Evolutionary conservation across 2,797 vertebrate genomes (phyloP), one percentile per base, ranked within the genome.

Genomic region (Poeciliopsis paucimaculata): DNA sequence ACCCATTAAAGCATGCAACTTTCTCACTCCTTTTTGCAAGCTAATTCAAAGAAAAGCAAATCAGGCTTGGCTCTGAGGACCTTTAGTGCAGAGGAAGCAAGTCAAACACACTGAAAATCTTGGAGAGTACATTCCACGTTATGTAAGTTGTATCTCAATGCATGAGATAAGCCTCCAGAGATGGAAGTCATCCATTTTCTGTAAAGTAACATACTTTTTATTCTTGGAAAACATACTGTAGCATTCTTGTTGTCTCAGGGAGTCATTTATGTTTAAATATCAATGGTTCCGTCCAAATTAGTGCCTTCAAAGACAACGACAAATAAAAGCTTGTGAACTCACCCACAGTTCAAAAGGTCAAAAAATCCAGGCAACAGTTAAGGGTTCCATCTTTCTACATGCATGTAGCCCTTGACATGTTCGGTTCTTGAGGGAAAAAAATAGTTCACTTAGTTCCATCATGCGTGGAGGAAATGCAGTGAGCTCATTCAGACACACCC

Each of bases 181-280:
- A 41, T 41, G 41, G 80, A 86, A 86, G 72, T 64, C 47, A 86
- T 81, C 77, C 11, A 72, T 85, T 87, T 89, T 66, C 82, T 79
- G 76, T 84, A 46, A 82, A 76, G 43, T 77, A 66, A 81, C 82
- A 76, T 73, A 57, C 31, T 18, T 80, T 68, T 72, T 23, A 78
- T 76, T 82, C 66, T 55, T 83, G 82, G 28, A 82, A 77, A 75
- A n/a, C 68, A 23, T 57, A 26, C 51, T 16, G 28, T 71, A 80
- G 85, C 81, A 26, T 15, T 66, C 31, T 57, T 75, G 55, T n/a
- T 49, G 10, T 36, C 20, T 53, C 51, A 41, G 41, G 41, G 41
- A 41, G 41, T 41, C 41, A 41, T 8, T 41, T 41, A 41, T 41
- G 7, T 41, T 41, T 23, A 53, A 53, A 26, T 53, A 23, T 53